These are phyloP conservation scores for Datnioides undecimradiatus DNA, from an alignment of 2,113 vertebrate species.

Conservation along the genomic window DNA sequence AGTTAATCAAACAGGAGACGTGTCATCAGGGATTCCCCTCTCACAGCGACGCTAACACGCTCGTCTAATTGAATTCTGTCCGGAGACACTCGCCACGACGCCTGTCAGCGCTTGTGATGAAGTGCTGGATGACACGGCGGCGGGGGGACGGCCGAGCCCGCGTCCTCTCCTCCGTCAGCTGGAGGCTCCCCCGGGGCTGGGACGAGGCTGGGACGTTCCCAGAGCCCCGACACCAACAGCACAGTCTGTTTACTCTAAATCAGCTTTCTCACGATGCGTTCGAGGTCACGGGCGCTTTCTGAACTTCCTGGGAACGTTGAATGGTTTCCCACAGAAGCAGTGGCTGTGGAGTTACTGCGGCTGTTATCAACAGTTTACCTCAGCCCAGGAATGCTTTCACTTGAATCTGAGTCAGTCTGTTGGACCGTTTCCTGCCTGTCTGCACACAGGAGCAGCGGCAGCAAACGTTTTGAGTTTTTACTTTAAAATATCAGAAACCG, in stretches of 20 bases:
- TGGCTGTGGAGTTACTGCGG: too few species aligned
- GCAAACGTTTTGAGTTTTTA: too few species aligned
- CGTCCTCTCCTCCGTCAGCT: conserved; percentile 23
- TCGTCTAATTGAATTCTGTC: background rate
- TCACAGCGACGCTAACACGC: background rate
- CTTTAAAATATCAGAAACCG: too few species aligned
- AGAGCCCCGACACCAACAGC: too few species aligned
- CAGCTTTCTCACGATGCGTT: background rate
- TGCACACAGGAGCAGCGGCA: too few species aligned
- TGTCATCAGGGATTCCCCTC: background rate
- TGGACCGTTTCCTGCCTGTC: too few species aligned
- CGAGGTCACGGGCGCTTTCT: background rate
- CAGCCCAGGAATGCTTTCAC: too few species aligned
- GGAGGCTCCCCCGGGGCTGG: conserved; percentile 12
- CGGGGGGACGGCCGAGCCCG: too few species aligned
- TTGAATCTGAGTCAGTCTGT: too few species aligned
- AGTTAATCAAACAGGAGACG: too few species aligned
- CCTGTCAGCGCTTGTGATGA: background rate
- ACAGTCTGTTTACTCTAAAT: conserved; percentile 2
- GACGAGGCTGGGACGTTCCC: background rate
- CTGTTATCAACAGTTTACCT: too few species aligned
- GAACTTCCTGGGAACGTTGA: background rate
- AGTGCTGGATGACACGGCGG: background rate
- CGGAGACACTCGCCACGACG: background rate
- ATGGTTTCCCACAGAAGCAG: background rate